Base-by-base conservation (phyloP, 2,888 invertebrate genomes). In the Lomographa bimaculata region DNA sequence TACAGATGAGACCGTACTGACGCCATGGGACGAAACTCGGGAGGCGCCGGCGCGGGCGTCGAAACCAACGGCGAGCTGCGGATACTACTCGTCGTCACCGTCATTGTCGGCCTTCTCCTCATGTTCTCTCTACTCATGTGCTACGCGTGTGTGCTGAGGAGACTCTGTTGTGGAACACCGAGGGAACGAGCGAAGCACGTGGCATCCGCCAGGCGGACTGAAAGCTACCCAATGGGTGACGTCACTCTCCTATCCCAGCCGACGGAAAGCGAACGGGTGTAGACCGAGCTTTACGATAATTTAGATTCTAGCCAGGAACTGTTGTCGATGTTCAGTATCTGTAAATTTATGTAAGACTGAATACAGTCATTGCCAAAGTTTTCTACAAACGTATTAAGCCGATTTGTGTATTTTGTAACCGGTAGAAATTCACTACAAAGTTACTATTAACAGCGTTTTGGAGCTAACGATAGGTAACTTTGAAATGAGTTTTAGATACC, bases 111-210 rank as follows among this genome's bases (percentile, higher is more conserved):
- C 3, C 79, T 92, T 19, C 72, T 92, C 2, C 82, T 92, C 5
- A 92, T 93, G 85, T 85, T 91, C 26, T 91, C 91, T 0, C 67
- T 93, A n/a, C 80, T 93, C 0, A 84, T 91, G 67, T 93, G 93
- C 66, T 93, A 93, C 69, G 91, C 91, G 3, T 93, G 92, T 60
- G 92, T 93, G 7, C 90, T 93, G 43, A 87, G 91, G 33, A 86
- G 92, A 50, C 79, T 93, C 2, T 93, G 92, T 61, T 93, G 93
- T 47, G 90, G 89, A 29, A 80, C 83, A 10, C 64, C 90, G n/a
- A 72, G 86, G 52, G 84, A 90, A 60, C 65, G 86, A 47, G 73
- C 77, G n/a, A 89, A 89, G 52, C 69, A 83, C 38, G 54, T 77
- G 54, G 73, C 84, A 6, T 60, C 71, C 58, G 74, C 63, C 27